Evolutionary conservation across 2,888 invertebrate species (phyloP), one percentile per base, ranked within the genome.

Genomic region (Smittia aterrima): DNA sequence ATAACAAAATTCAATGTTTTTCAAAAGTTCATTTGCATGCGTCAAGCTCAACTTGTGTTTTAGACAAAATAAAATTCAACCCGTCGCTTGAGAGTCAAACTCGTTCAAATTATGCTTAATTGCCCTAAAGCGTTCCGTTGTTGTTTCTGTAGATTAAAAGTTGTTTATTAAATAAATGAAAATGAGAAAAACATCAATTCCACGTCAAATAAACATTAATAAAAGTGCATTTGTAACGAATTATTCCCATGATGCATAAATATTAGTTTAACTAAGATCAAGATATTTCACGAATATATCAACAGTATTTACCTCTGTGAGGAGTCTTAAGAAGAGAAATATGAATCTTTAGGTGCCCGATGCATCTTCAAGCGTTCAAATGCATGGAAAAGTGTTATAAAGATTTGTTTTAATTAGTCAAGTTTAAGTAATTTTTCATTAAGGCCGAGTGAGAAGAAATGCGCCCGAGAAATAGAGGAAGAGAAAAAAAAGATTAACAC

Each of bases 171-270:
- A 70, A 32, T 70, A 70, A 70, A 70, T 70, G 27, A 41, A 24
- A 38, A 38, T 38, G 32, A 32, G 40, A 32, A 70, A 68, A 70
- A 70, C 54, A 54, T 54, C 70, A 70, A 54, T 70, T 70, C 27
- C 16, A 70, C 54, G 70, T 70, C 70, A 54, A 70, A 54, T 54
- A 54, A 53, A 54, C 70, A 70, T 70, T 67, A 67, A 67, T 67
- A 67, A 41, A 41, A 70, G 32, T 68, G 70, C 70, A 70, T 70
- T 53, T 70, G 70, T 70, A 70, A 70, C 70, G 53, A 70, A 70
- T 70, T 70, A 53, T 58, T 20, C 41, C 53, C 7, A 25, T 27
- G 54, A 54, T 67, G 67, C 40, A 67, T 41, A 67, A 66, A 66
- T 66, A 32, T 25, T 66, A 66, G 13, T 27, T 27, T 66, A 66